Evolutionary conservation across 2,797 vertebrate genomes (phyloP).

Genomic region (Bothrops alternatus): DNA sequence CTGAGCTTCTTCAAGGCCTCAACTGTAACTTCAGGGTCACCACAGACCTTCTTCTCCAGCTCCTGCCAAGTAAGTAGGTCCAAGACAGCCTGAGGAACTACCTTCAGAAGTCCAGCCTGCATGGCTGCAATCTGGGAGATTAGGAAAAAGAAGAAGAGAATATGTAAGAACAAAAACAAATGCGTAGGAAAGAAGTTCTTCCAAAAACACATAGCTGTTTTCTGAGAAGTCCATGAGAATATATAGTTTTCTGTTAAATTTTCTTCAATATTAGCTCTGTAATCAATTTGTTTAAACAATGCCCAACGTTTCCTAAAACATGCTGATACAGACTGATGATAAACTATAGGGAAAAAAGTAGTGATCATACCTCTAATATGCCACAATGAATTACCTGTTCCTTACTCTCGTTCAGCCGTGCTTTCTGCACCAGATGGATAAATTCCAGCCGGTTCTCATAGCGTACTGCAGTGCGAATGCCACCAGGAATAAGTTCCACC

Average conservation of each 20-base stretch:
- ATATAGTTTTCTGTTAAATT: not conserved
- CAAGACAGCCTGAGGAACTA: constrained; percentile 95
- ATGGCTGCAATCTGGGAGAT: constrained; percentile 82
- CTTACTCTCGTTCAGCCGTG: constrained; percentile 88
- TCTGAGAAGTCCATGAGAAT: not conserved
- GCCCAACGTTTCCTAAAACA: not conserved
- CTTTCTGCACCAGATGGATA: constrained; percentile 86
- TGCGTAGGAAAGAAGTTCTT: not conserved
- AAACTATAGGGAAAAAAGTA: rapidly evolving
- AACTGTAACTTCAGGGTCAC: constrained; percentile 95
- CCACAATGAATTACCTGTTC: constrained; percentile 80
- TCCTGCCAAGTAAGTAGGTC: constrained; percentile 98
- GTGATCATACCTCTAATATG: not conserved
- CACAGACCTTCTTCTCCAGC: constrained; percentile 95
- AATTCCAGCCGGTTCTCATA: constrained; percentile 90
- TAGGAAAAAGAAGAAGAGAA: not conserved
- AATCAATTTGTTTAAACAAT: not conserved
- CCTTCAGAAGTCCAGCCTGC: constrained; percentile 91
- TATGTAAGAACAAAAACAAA: not conserved
- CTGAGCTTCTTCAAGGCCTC: constrained; percentile 95
- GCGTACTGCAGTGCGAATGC: constrained; percentile 79
- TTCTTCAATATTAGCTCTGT: not conserved
- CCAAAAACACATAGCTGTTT: no score
- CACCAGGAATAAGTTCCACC: constrained; percentile 87
- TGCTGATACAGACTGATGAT: not conserved